These are phyloP conservation scores for Zosterops lateralis DNA, from an alignment of 2,113 vertebrate species.

Conservation along the genomic window DNA sequence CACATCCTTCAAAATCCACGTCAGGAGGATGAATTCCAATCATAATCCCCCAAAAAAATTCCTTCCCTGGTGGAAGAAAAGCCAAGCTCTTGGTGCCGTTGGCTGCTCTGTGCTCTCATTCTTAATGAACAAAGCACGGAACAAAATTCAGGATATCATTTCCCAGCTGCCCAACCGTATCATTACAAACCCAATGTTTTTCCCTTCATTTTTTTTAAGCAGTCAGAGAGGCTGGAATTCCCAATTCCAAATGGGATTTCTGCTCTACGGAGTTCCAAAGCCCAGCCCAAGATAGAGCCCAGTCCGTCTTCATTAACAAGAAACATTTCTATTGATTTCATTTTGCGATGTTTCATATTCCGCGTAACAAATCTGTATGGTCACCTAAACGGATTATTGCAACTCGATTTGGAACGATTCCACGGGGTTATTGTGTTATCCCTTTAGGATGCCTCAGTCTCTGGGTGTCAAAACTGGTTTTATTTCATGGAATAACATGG, in stretches of 20 bases:
- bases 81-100: neutral
- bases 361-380: conserved; percentile 90
- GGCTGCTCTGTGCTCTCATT: neutral
- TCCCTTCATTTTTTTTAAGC: conserved; percentile 65
- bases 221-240: conserved; percentile 70
- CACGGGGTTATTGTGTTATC: conserved; percentile 85
- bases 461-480: conserved; percentile 92
- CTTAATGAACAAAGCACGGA: conserved; percentile 58
- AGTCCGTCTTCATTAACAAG: conserved; percentile 94
- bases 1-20: neutral
- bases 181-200: conserved; percentile 71
- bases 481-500: conserved; percentile 89
- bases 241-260: conserved; percentile 83
- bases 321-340: conserved; percentile 92
- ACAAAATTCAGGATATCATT: conserved; percentile 71
- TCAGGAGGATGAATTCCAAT: neutral
- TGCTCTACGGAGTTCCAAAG: conserved; percentile 76
- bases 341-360: conserved; percentile 89
- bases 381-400: conserved; percentile 88
- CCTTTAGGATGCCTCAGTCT: conserved; percentile 84
- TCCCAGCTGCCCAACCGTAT: conserved; percentile 72
- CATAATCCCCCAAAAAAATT: neutral
- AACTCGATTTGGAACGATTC: conserved; percentile 89
- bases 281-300: conserved; percentile 79
- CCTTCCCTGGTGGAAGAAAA: neutral